Evolutionary conservation across 2,113 vertebrate genomes (phyloP), one percentile per base, ranked within the genome.

Genomic region (Megaleporinus macrocephalus): DNA sequence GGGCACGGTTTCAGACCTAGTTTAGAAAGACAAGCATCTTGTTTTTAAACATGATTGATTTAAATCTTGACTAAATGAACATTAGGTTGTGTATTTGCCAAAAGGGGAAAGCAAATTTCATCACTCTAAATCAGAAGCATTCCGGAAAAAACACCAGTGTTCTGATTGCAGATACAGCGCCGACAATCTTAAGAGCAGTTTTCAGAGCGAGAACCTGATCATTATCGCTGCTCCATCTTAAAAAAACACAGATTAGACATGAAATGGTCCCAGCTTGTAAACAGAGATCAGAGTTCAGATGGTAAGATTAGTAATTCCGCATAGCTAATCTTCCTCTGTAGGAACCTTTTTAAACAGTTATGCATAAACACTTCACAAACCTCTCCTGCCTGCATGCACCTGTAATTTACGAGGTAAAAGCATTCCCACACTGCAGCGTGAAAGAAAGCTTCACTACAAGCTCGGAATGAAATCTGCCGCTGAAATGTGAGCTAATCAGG

Each of bases 161-260:
- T 86, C 86, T 73, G 84, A 84, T 86, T 62, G 49, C 61, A 85
- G 87, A 90, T 90, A 86, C 78, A 47, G 86, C 87, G 85, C 87
- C 80, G 49, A 66, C 66, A 47, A 55, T 62, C 70, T 85, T 79
- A 73, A 68, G 57, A 76, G 59, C 59, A 27, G 24, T 53, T 41
- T 13, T 73, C 57, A 65, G 74, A 57, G 33, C 18, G 29, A 66
- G 81, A 36, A 72, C 65, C 78, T 75, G 62, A 30, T 79, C 16
- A 20, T 90, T 91, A 94, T 93, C 93, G 6, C 57, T 70, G 36
- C 57, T n/a, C 80, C 29, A 91, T 92, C 90, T 91, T 84, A 86
- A 91, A 76, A n/a, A 87, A 91, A 59, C 87, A 78, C 26, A 65
- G 90, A 92, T 93, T 78, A 90, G 89, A 86, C 84, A 86, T 85